Conservation (phyloP, 2,797 vertebrate species). For the Rhabdomys pumilio region DNA sequence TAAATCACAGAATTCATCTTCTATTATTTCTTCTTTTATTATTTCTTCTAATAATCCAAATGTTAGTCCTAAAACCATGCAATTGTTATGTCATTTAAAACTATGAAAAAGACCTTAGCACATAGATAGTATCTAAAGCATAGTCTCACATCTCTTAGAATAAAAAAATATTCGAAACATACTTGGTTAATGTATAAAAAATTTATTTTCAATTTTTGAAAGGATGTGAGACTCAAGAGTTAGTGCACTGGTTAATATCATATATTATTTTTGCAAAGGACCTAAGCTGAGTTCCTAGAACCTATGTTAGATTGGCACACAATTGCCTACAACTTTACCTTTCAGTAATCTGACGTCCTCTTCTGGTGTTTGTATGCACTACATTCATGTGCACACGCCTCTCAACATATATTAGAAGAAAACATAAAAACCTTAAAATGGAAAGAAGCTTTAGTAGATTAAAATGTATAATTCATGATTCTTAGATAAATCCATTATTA, state of each 20-base stretch:
- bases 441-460: background rate
- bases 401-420: background rate
- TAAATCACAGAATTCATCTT: background rate
- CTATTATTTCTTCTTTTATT: background rate
- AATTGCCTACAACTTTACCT: background rate
- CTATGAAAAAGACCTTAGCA: conserved; percentile 3
- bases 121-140: background rate
- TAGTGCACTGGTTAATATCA: background rate
- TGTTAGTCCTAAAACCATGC: background rate
- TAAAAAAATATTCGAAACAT: background rate
- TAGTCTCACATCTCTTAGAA: background rate
- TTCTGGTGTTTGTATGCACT: background rate
- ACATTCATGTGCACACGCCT: background rate
- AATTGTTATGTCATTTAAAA: conserved; percentile 35
- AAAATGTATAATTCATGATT: background rate
- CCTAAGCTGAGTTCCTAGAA: background rate
- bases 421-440: background rate
- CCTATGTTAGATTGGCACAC: background rate
- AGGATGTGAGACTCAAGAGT: background rate
- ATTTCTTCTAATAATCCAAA: background rate
- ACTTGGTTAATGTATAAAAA: background rate
- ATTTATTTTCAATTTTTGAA: conserved; percentile 11
- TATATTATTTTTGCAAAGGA: background rate
- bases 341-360: too few species aligned
- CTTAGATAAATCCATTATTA: background rate